Evolutionary conservation across 2,888 invertebrate species (phyloP).

Genomic region (Dyspetes luteomarginatus): DNA sequence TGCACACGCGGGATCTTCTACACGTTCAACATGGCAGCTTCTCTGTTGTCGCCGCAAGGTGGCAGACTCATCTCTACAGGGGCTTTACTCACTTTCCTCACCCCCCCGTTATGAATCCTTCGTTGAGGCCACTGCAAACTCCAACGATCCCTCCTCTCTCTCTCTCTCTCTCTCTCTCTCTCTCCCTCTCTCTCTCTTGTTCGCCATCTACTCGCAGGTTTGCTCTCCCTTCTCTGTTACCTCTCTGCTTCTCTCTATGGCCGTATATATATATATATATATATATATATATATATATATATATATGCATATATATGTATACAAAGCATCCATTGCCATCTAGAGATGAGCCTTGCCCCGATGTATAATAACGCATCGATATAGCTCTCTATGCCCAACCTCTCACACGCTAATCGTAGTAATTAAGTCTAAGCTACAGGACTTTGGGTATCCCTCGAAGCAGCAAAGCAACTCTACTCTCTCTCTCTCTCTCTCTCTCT

Average conservation of each 20-base stretch:
- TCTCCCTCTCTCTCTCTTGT: constrained; percentile 17
- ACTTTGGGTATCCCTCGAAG: constrained; percentile 53
- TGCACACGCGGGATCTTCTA: not conserved
- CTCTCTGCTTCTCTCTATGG: not conserved
- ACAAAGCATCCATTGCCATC: constrained; percentile 24
- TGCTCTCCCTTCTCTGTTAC: constrained; percentile 25
- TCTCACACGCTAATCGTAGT: constrained; percentile 77
- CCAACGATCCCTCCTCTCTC: constrained; percentile 25
- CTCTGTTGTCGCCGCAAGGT: constrained; percentile 45
- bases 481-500: constrained; percentile 10
- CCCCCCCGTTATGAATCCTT: constrained; percentile 17
- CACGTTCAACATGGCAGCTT: constrained; percentile 4
- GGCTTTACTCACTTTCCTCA: constrained; percentile 54
- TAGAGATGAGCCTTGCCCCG: constrained; percentile 61
- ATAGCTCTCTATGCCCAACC: constrained; percentile 64
- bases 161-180: not conserved
- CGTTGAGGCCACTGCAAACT: constrained; percentile 48
- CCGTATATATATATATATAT: not conserved
- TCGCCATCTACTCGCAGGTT: constrained; percentile 48
- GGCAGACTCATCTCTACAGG: constrained; percentile 10
- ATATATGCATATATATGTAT: constrained; percentile 4
- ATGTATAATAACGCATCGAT: constrained; percentile 69
- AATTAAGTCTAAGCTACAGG: constrained; percentile 78
- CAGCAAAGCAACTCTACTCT: not conserved
- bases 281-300: not conserved